These are phyloP conservation scores for Xiphophorus birchmanni DNA, from an alignment of 2,797 vertebrate genomes.

Conservation along the genomic window DNA sequence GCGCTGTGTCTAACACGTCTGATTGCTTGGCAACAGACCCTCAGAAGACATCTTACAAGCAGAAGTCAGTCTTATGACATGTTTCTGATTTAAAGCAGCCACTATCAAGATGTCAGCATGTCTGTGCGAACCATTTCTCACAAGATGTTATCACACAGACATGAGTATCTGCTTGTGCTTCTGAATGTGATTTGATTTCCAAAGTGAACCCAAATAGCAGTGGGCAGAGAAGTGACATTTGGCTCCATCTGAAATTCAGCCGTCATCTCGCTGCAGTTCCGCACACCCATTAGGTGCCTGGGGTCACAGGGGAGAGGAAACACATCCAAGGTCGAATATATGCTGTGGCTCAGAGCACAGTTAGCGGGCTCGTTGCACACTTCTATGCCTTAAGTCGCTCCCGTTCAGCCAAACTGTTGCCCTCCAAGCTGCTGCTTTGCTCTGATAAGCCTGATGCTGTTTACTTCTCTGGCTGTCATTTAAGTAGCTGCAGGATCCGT, in stretches of 20 bases:
- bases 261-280: conserved; percentile 25
- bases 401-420: conserved; percentile 63
- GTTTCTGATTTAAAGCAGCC: conserved; percentile 54
- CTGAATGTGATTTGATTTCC: conserved; percentile 39
- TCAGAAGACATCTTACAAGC: conserved; percentile 46
- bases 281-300: conserved; percentile 19
- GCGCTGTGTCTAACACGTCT: conserved; percentile 40
- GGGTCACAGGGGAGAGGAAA: conserved; percentile 46
- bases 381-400: conserved; percentile 51
- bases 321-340: conserved; percentile 67
- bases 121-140: conserved; percentile 30
- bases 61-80: conserved; percentile 45
- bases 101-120: conserved; percentile 41
- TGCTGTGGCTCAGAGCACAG: conserved; percentile 47
- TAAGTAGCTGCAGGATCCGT: conserved; percentile 66
- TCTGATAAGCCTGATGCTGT: conserved; percentile 81
- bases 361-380: conserved; percentile 46
- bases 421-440: conserved; percentile 75
- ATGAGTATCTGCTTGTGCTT: conserved; percentile 22
- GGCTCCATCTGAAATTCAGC: conserved; percentile 43
- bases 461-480: conserved; percentile 74
- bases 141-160: conserved; percentile 39
- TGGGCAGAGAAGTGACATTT: conserved; percentile 43
- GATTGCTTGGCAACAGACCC: conserved; percentile 35
- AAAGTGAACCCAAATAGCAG: conserved; percentile 9